Evolutionary conservation across 2,797 vertebrate species (phyloP), one percentile per base, ranked within the genome.

Genomic region (Crocidura indochinensis): DNA sequence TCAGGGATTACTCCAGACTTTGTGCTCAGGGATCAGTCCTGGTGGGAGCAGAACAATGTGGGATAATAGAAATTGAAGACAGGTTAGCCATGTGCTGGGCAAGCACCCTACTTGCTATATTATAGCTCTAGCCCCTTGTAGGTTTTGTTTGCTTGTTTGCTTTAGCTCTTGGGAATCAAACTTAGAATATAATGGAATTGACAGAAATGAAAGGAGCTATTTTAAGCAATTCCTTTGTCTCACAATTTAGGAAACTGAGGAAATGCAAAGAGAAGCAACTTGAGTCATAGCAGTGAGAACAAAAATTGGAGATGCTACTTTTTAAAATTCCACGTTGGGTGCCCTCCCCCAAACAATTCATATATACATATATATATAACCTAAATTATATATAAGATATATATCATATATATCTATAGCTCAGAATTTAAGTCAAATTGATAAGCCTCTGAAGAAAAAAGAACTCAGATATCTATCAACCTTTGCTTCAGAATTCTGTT

Each of bases 161-260:
- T 2, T 38, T 38, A 38, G 38, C 38, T 31, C 51, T 71, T 49
- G 65, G 7, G 67, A 84, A 83, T 94, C 14, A 82, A 44, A 93
- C 67, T 71, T 2, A 31, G 10, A 75, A 56, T 62, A 69, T 11
- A 53, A 46, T 10, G 22, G 10, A 38, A 4, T 19, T 38, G 29
- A 8, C 29, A 38, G 12, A 20, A 56, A 56, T 17, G 17, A 12
- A 0, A 78, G 85, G 62, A 68, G 2, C 3, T 44, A 75, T 15
- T 92, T 26, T 87, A 49, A 73, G 81, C 10, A 11, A 72, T 20
- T 0, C 8, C 17, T 1, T 60, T 1, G 5, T 24, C 75, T 65
- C 24, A 22, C 15, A 67, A 91, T 8, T 8, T 8, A 73, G 38
- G 29, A 84, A 91, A 84, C 20, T 26, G 6, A 91, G 56, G 31